Conservation (phyloP, 1,140 invertebrate genomes). For the Heliconius hewitsoni region DNA sequence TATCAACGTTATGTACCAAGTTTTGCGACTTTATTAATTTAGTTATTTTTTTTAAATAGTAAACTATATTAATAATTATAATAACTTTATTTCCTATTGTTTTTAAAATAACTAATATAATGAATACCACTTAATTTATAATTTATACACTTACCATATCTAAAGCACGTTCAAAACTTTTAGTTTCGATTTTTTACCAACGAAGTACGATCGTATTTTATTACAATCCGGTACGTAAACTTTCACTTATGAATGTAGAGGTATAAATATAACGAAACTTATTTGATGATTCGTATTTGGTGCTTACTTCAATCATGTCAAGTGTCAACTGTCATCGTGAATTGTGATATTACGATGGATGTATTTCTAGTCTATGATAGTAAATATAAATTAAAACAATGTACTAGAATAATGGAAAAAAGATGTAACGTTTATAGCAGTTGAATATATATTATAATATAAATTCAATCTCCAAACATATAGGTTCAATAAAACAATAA, state of each 20-base stretch:
- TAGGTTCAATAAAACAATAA: no score
- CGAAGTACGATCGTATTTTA: neutral
- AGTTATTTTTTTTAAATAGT: neutral
- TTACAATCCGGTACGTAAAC: slow-evolving; percentile 1
- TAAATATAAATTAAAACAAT: no score
- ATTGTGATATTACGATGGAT: neutral
- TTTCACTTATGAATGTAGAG: neutral
- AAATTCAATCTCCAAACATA: no score
- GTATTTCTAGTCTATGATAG: no score
- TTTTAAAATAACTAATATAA: neutral
- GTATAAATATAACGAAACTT: slow-evolving; percentile 3
- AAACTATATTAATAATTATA: neutral
- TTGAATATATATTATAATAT: no score
- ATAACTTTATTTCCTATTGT: neutral
- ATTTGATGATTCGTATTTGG: slow-evolving; percentile 11
- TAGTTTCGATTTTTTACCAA: neutral
- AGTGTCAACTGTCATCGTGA: neutral
- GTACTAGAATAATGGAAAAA: no score
- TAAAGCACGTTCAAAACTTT: neutral
- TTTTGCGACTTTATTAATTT: neutral
- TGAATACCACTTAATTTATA: neutral
- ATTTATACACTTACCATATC: slow-evolving; percentile 3
- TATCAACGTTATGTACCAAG: neutral
- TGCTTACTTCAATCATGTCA: slow-evolving; percentile 4
- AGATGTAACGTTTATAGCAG: no score